Conservation (phyloP, 1,140 invertebrate species). For the Branchinecta lynchi region DNA sequence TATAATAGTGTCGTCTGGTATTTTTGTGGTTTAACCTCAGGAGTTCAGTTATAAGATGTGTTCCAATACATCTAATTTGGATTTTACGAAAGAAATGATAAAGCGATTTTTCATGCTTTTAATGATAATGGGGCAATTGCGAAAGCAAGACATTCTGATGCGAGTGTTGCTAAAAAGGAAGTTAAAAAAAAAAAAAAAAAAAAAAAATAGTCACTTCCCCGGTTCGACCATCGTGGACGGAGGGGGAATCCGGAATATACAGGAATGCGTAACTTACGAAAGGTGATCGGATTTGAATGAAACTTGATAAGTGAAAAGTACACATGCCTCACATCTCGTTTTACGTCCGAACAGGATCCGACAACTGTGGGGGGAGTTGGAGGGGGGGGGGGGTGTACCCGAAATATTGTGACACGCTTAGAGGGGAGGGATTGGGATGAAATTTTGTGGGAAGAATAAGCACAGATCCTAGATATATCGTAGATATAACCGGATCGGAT, state of each 20-base stretch:
- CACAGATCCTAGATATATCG: background rate
- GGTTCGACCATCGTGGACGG: background rate
- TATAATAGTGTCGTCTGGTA: too few relatives aligned
- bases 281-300: slow-evolving; percentile 1
- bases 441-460: slow-evolving; percentile 6
- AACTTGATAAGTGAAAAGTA: background rate
- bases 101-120: too few relatives aligned
- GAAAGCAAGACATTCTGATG: too few relatives aligned
- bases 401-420: background rate
- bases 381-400: too few relatives aligned
- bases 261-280: background rate
- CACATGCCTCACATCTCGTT: background rate
- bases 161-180: too few relatives aligned
- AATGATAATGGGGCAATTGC: too few relatives aligned
- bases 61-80: too few relatives aligned
- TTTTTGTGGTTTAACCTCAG: too few relatives aligned
- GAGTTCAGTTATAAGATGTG: too few relatives aligned
- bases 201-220: slow-evolving; percentile 12
- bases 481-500: slow-evolving; percentile 3
- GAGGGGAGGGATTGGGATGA: background rate
- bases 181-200: slow-evolving; percentile 15
- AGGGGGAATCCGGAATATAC: background rate
- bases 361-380: background rate
- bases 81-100: too few relatives aligned
- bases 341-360: background rate